Evolutionary conservation across 2,888 invertebrate species (phyloP).

Genomic region (Campoletis raptor): DNA sequence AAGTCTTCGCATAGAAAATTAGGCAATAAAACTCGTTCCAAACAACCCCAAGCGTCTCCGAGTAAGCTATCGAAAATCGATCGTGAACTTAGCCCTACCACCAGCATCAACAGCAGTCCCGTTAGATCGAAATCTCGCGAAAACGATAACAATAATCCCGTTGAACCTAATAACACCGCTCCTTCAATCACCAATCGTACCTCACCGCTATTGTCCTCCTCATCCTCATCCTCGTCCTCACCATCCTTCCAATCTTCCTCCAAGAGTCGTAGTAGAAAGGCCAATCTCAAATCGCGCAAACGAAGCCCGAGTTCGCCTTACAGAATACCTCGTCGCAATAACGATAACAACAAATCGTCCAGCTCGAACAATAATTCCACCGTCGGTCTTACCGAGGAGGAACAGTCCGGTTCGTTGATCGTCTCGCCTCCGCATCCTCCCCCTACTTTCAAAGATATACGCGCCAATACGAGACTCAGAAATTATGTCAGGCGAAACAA

Average conservation of each 20-base stretch:
- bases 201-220: conserved; percentile 83
- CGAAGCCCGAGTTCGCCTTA: conserved; percentile 82
- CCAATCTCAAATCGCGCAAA: conserved; percentile 78
- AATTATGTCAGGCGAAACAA: conserved; percentile 89
- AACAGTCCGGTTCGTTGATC: conserved; percentile 83
- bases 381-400: conserved; percentile 82
- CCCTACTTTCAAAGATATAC: conserved; percentile 81
- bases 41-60: conserved; percentile 77
- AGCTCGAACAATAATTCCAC: conserved; percentile 75
- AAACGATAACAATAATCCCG: conserved; percentile 75
- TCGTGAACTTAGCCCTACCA: conserved; percentile 27
- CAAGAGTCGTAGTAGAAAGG: conserved; percentile 79
- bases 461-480: conserved; percentile 84
- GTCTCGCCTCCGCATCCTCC: conserved; percentile 83
- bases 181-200: conserved; percentile 69
- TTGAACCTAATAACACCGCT: conserved; percentile 34
- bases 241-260: conserved; percentile 86
- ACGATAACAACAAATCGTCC: conserved; percentile 74
- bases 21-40: conserved; percentile 82
- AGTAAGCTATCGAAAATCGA: conserved; percentile 80
- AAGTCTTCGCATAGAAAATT: conserved; percentile 82
- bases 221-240: conserved; percentile 85
- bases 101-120: conserved; percentile 76
- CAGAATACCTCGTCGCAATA: conserved; percentile 81
- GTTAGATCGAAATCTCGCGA: conserved; percentile 81